Evolutionary conservation across 2,888 invertebrate species (phyloP), one percentile per base, ranked within the genome.

Genomic region (Rhagium mordax): DNA sequence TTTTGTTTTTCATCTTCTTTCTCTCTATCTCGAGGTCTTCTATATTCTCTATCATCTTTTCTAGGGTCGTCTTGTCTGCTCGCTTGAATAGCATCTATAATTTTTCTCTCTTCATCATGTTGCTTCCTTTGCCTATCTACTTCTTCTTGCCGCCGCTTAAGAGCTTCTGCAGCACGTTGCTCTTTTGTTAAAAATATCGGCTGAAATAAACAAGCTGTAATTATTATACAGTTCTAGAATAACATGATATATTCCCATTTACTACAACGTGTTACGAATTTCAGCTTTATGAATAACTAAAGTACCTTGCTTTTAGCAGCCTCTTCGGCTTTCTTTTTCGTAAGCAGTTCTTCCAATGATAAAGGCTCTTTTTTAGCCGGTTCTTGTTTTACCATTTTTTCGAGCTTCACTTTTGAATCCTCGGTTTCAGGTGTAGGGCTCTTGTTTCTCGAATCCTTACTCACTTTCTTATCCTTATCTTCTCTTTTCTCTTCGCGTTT

Each of bases 111-210:
- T 77, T 93, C 93, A 1, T 94, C 94, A 79, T 92, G 91, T 59
- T 90, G 90, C 70, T 93, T 94, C 78, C 94, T 91, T 79, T 96
- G 90, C 15, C 92, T 93, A 47, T 95, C 96, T 0, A 97, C 95
- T 88, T 98, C 95, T 85, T 96, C 95, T 84, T 97, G 95, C 0
- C 99, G 91, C 64, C 95, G 91, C 84, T 95, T 94, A 15, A 99
- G 83, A 0, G 99, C 99, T 83, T 97, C 92, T 0, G 93, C 94
- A 0, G 94, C 96, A 82, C 99, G 91, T 86, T 99, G 97, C 86
- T 98, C 98, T 89, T 98, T 99, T 0, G 97, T 96, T 47, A 99
- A 89, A 86, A 99, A 99, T 29, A 98, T 97, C 0, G 99, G 99
- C 90, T 92, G 79, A 65, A 88, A 85, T 75, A 27, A 41, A 55